These are phyloP conservation scores for Myzus persicae DNA, from an alignment of 1,140 invertebrate genomes.

Conservation along the genomic window DNA sequence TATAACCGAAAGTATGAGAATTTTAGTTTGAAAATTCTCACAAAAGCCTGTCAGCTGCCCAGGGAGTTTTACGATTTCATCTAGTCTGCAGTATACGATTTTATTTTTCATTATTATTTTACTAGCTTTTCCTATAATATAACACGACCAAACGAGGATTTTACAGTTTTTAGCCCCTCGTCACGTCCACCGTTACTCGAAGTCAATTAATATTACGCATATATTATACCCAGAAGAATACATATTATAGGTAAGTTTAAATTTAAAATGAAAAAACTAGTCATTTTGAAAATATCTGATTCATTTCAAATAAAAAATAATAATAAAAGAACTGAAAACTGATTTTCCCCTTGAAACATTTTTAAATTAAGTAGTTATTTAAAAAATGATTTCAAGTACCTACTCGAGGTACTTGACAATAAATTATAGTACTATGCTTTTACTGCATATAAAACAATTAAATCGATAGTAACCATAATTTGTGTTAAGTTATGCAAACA, in stretches of 20 bases:
- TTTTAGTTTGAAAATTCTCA: neutral
- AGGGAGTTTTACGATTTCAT: neutral
- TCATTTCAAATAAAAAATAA: neutral
- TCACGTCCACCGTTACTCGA: too few species aligned
- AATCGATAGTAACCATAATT: neutral
- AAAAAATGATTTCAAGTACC: neutral
- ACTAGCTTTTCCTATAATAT: neutral
- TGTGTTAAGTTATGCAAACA: neutral
- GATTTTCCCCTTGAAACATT: neutral
- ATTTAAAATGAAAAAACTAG: neutral
- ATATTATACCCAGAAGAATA: neutral
- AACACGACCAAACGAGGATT: neutral
- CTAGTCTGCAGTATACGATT: neutral
- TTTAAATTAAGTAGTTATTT: neutral
- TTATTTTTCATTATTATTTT: constrained; percentile 4
- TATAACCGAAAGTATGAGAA: neutral
- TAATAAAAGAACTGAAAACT: neutral
- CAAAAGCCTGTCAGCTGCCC: neutral
- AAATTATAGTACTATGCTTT: neutral
- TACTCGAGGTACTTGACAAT: neutral
- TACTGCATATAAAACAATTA: neutral
- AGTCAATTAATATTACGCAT: neutral
- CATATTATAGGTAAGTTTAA: neutral
- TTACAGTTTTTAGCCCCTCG: neutral
- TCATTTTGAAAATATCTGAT: neutral